Conservation (phyloP, 2,888 invertebrate genomes). For the Acholoe squamosa region DNA sequence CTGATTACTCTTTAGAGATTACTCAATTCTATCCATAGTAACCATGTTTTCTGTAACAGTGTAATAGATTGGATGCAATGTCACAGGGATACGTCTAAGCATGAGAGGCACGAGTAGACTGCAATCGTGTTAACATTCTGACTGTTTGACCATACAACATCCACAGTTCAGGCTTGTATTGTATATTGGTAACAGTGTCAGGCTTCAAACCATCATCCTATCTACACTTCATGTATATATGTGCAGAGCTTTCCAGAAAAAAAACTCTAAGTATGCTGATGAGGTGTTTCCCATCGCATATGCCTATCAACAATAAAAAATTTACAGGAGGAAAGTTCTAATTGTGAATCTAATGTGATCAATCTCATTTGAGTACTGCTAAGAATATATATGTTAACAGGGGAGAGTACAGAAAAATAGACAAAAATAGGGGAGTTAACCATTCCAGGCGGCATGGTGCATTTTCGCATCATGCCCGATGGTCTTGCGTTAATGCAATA, state of each 20-base stretch:
- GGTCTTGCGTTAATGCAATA: too few species aligned
- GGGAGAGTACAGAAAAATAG: constrained; percentile 15
- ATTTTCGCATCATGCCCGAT: too few species aligned
- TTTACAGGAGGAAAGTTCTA: constrained; percentile 22
- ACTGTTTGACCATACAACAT: constrained; percentile 18
- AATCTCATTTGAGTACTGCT: background rate
- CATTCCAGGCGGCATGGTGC: too few species aligned
- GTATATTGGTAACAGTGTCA: constrained; percentile 27
- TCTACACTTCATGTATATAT: constrained; percentile 9
- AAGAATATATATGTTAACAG: background rate
- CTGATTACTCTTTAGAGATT: too few species aligned
- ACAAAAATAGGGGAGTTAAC: constrained; percentile 27
- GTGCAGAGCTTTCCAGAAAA: background rate
- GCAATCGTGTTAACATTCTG: background rate
- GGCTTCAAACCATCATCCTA: constrained; percentile 27
- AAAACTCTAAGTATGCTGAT: background rate
- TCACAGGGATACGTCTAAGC: constrained; percentile 4
- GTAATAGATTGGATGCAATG: background rate
- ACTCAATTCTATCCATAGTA: too few species aligned
- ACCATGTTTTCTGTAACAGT: background rate
- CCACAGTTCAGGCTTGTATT: background rate
- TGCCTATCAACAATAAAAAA: constrained; percentile 12
- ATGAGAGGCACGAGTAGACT: background rate
- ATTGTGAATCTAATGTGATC: background rate
- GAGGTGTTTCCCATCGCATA: background rate